A percentile compares a stretch with the other conserved stretches of the same genome.
Evolutionary conservation across 2,888 invertebrate genomes (phyloP).

Genomic region (Himalopsyche anomala): DNA sequence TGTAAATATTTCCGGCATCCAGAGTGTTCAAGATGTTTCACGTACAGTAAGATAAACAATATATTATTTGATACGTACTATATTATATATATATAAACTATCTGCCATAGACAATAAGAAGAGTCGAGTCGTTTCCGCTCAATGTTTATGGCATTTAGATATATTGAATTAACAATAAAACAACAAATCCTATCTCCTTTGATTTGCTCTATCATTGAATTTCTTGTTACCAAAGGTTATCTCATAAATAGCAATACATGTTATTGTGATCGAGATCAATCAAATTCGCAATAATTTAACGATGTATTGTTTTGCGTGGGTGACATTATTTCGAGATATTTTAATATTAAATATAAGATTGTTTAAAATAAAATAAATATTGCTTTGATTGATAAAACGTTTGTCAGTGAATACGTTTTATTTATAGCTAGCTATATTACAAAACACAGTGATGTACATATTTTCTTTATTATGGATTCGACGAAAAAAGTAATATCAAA

Average conservation of each 20-base stretch:
- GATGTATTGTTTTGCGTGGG: background rate
- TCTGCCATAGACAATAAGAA: conserved; percentile 14
- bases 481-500: too few relatives aligned
- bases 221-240: background rate
- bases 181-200: background rate
- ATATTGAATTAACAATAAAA: conserved; percentile 33
- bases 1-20: background rate
- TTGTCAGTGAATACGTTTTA: too few relatives aligned
- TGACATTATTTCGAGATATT: too few relatives aligned
- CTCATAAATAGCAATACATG: background rate
- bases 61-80: background rate
- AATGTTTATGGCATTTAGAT: background rate
- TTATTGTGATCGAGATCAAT: background rate
- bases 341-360: too few relatives aligned
- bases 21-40: background rate
- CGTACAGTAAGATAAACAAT: conserved; percentile 3
- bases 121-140: background rate
- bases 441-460: too few relatives aligned
- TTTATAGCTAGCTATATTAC: too few relatives aligned
- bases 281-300: background rate
- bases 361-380: too few relatives aligned
- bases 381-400: too few relatives aligned
- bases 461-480: too few relatives aligned
- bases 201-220: background rate
- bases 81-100: background rate